Base-by-base conservation (phyloP, 2,113 vertebrate species). In the Halcyon senegalensis region DNA sequence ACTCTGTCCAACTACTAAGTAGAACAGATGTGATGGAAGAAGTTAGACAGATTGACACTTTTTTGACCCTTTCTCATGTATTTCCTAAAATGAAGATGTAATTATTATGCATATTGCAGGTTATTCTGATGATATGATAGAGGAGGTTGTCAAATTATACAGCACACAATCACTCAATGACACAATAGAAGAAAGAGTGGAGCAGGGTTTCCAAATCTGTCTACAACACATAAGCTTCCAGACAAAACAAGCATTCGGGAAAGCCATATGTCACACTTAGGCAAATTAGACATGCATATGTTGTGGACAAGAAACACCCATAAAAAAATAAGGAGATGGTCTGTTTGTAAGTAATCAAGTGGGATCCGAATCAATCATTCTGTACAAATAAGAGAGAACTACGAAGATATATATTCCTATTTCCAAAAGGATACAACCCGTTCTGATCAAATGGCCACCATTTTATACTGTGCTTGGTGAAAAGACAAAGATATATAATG, bases 21-120 rank as follows among this genome's bases (percentile, higher is more conserved):
- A 88, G 81, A 94, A 95, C 51, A 94, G 94, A 93, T 96, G 90
- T 72, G 86, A 58, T 74, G 9, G 80, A 84, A 86, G 76, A 83
- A 93, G 39, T 77, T 84, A 79, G 92, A 87, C 50, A 93, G 56
- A 87, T 58, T 96, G 92, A 77, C 77, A 96, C 24, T 77, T 92
- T 93, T 82, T 73, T 94, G 80, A 94, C 90, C 85, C 67, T 50
- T 87, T 92, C 84, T 79, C n/a, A 72, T 62, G 64, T 68, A n/a
- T 94, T 94, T 91, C 44, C 73, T 76, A 41, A 86, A 94, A 95
- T 68, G 83, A 84, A 95, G 33, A 51, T 78, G 64, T 86, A 96
- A 97, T 97, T 95, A 93, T 92, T 93, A 95, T 97, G 93, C 96
- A 89, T 84, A 90, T 96, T 97, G 92, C 69, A 90, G 83, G 64